Evolutionary conservation across 2,888 invertebrate species (phyloP).

Genomic region (Boloria euphrosyne): DNA sequence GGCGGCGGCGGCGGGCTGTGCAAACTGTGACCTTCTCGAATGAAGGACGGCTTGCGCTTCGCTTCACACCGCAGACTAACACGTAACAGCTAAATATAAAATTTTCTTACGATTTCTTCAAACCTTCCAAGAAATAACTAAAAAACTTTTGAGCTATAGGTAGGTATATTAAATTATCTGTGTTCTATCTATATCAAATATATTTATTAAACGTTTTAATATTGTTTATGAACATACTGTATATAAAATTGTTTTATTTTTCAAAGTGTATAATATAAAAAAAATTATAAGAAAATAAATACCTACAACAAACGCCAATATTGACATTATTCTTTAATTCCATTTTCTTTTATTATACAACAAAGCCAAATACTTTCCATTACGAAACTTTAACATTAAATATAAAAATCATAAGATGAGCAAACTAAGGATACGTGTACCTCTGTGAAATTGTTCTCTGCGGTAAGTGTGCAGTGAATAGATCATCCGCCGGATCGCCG

Average conservation of each 20-base stretch:
- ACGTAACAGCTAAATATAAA: slow-evolving; percentile 16
- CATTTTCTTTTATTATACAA: too few relatives aligned
- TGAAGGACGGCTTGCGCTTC: slow-evolving; percentile 60
- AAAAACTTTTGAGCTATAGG: neutral
- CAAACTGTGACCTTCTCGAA: slow-evolving; percentile 71
- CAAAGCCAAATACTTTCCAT: too few relatives aligned
- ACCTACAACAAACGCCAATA: too few relatives aligned
- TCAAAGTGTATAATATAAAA: too few relatives aligned
- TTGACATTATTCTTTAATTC: too few relatives aligned
- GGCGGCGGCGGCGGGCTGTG: slow-evolving; percentile 54
- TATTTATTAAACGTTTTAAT: too few relatives aligned
- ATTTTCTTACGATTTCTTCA: neutral
- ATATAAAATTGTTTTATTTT: too few relatives aligned
- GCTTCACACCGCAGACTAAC: slow-evolving; percentile 52
- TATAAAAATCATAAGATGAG: neutral
- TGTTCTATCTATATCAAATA: too few relatives aligned
- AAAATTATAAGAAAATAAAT: too few relatives aligned
- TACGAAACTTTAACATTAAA: neutral
- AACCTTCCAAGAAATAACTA: neutral
- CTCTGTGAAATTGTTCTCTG: slow-evolving; percentile 46
- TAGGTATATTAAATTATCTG: neutral
- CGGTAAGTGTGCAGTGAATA: slow-evolving; percentile 66
- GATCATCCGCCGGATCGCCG: slow-evolving; percentile 73
- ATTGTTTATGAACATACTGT: too few relatives aligned
- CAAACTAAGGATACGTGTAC: slow-evolving; percentile 11